A percentile compares a stretch with the other conserved stretches of the same genome.
phyloP scores from a whole-genome alignment of 64 coral and sea anemone species.

The Actinia tenebrosa region DNA sequence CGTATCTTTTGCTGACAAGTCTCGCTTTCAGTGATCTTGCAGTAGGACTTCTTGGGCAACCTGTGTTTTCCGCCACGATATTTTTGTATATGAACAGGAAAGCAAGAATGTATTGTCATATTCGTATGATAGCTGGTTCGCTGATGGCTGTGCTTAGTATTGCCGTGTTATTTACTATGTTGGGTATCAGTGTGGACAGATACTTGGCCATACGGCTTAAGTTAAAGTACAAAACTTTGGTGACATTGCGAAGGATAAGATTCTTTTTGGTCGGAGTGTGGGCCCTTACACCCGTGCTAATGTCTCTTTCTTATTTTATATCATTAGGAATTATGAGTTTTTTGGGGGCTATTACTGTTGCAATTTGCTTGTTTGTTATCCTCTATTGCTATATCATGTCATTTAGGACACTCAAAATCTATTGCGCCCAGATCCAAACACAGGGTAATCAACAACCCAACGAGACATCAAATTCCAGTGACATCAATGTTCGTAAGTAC shows the following conservation, averaged over 20 bases:
- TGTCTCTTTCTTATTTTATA: neutral
- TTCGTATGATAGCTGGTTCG: too few species aligned
- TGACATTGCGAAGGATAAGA: neutral
- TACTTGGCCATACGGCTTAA: slow-evolving; percentile 16
- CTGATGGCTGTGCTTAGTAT: neutral
- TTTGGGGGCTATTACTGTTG: neutral
- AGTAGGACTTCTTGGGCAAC: slow-evolving; percentile 14
- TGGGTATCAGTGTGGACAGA: neutral
- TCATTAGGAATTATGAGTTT: neutral
- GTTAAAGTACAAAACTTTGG: neutral
- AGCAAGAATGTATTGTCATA: too few species aligned
- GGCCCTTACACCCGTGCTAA: neutral
- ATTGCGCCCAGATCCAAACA: too few species aligned
- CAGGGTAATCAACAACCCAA: neutral
- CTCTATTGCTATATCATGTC: neutral
- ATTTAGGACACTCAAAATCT: neutral
- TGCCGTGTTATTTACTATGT: neutral
- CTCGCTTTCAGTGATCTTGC: slow-evolving; percentile 9
- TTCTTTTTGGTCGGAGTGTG: neutral
- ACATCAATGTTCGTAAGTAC: neutral
- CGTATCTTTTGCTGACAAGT: slow-evolving; percentile 21
- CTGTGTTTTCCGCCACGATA: neutral
- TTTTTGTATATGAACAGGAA: too few species aligned
- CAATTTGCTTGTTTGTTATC: neutral
- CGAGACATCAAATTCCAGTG: neutral